Conservation (phyloP, 2,797 vertebrate genomes). For the Mormyrus proboscirostris region DNA sequence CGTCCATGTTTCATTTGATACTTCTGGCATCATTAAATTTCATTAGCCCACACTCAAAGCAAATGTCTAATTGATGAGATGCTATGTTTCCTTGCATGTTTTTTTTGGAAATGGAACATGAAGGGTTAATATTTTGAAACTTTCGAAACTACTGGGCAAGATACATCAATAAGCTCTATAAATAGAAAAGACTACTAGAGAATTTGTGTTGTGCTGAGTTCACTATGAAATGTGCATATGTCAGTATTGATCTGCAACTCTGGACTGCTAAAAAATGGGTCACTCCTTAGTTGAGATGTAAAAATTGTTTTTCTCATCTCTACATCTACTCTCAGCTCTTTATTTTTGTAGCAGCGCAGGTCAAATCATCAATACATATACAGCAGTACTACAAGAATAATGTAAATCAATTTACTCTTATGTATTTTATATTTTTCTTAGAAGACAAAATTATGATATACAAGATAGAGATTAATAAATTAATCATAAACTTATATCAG, state of each 20-base stretch:
- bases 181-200: neutral
- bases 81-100: neutral
- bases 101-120: neutral
- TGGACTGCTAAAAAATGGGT: neutral
- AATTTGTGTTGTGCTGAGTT: neutral
- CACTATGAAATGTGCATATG: neutral
- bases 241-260: neutral
- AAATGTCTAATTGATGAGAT: slow-evolving; percentile 28
- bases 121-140: neutral
- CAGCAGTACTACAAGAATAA: neutral
- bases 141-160: neutral
- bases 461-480: neutral
- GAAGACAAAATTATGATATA: neutral
- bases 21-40: slow-evolving; percentile 20
- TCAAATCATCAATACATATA: neutral
- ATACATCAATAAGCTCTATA: neutral
- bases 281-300: neutral
- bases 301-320: neutral
- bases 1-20: slow-evolving; percentile 21
- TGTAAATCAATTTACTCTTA: neutral
- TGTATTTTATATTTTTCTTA: neutral
- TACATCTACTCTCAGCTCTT: neutral
- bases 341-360: neutral
- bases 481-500: neutral
- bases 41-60: slow-evolving; percentile 13